Evolutionary conservation across 2,797 vertebrate species (phyloP).

Genomic region (Cossypha caffra): DNA sequence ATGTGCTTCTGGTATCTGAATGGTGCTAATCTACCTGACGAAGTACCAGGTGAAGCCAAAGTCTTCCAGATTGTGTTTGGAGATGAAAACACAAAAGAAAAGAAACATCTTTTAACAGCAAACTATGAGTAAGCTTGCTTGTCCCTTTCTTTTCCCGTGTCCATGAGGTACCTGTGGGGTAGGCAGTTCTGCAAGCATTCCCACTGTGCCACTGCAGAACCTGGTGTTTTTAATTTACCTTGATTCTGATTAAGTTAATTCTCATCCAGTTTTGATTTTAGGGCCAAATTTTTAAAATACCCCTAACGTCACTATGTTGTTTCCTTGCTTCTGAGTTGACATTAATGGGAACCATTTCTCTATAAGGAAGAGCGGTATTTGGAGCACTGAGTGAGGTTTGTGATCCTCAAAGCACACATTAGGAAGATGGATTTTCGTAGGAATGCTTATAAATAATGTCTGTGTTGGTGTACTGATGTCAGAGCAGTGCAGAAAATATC

Average conservation of each 20-base stretch:
- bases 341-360: background rate
- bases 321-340: background rate
- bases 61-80: conserved; percentile 84
- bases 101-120: conserved; percentile 87
- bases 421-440: background rate
- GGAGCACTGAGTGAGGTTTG: background rate
- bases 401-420: background rate
- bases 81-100: conserved; percentile 77
- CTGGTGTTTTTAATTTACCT: background rate
- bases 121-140: conserved; percentile 89
- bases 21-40: conserved; percentile 82
- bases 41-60: conserved; percentile 79
- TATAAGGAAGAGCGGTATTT: background rate
- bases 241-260: background rate
- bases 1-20: conserved; percentile 97
- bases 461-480: background rate
- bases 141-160: background rate
- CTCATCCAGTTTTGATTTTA: background rate
- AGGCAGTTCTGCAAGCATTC: background rate
- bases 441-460: background rate
- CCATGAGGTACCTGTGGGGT: background rate
- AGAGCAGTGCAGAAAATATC: background rate
- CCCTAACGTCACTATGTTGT: background rate
- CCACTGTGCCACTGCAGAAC: background rate
- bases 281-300: background rate